Base-by-base conservation (phyloP, 1,140 invertebrate species). In the Dendrolimus kikuchii region DNA sequence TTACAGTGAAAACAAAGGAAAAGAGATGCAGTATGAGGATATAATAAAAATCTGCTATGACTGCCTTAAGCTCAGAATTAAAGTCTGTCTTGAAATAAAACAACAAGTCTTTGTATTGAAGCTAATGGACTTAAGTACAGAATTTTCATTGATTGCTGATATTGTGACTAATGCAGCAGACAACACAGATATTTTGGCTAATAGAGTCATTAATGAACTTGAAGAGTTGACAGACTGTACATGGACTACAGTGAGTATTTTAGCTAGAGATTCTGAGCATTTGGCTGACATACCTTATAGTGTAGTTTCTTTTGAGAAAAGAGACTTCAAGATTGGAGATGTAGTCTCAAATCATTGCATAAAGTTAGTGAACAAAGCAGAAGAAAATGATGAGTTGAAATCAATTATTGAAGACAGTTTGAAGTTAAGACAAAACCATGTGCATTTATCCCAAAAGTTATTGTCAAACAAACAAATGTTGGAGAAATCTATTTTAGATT, bases 31-130 rank as follows among this genome's bases (percentile, higher is more conserved):
- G 38, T 86, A 81, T 47, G 67, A 71, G 41, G 82, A 87, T 46
- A 84, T 83, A 39, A 73, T 82, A 5, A 84, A 77, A 59, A 53
- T 83, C 9, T 76, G 77, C 40, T 86, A 83, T 53, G 77, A 85
- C 45, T 79, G 80, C 56, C 69, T 88, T 0, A 88, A 87, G 67
- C 55, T 84, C 1, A 73, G 86, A 69, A 80, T 72, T 51, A 86
- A 75, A 68, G 76, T 87, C 41, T 54, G 88, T 8, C 58, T 70
- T 40, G 81, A 87, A 57, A 57, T 80, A 36, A 68, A 77, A 7
- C 67, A 77, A 53, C 82, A 87, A 55, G 69, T 70, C 38, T 82
- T 83, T 60, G 53, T 81, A 41, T 66, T 84, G 51, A 87, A 84
- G 64, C 68, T 88, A 5, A 74, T 81, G 54, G 82, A 88, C 63